phyloP scores from a whole-genome alignment of 2,113 vertebrate genomes.

The Cynopterus brachyotis region DNA sequence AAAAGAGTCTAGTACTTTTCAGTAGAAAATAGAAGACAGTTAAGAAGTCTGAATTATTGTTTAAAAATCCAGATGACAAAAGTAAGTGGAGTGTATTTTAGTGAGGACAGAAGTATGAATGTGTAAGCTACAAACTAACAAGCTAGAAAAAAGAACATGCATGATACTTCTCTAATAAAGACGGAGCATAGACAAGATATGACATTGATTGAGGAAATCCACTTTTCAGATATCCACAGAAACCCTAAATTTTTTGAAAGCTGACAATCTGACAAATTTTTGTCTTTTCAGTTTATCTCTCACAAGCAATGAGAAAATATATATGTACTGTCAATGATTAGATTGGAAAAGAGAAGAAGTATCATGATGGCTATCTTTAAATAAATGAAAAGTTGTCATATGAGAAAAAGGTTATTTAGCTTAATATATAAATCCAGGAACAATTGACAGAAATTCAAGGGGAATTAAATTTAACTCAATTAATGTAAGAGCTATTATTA shows the following conservation, averaged over 20 bases:
- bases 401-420: neutral
- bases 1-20: neutral
- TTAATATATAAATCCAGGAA: neutral
- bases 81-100: neutral
- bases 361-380: neutral
- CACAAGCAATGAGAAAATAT: neutral
- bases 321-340: neutral
- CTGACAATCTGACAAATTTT: neutral
- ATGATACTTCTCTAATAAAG: neutral
- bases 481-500: neutral
- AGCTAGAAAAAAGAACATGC: neutral
- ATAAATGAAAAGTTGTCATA: neutral
- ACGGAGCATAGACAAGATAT: neutral
- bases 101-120: neutral
- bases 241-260: neutral
- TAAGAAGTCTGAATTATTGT: neutral
- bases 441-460: neutral
- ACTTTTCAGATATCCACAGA: neutral
- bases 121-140: neutral
- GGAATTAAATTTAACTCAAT: neutral
- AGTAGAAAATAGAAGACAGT: neutral
- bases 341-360: neutral
- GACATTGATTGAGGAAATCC: neutral
- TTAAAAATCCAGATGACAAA: neutral
- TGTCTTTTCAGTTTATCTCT: slow-evolving; percentile 15